A percentile compares a stretch with the other conserved stretches of the same genome.
These are phyloP conservation scores for Zophobas morio DNA, from an alignment of 1,140 invertebrate genomes.

Conservation along the genomic window DNA sequence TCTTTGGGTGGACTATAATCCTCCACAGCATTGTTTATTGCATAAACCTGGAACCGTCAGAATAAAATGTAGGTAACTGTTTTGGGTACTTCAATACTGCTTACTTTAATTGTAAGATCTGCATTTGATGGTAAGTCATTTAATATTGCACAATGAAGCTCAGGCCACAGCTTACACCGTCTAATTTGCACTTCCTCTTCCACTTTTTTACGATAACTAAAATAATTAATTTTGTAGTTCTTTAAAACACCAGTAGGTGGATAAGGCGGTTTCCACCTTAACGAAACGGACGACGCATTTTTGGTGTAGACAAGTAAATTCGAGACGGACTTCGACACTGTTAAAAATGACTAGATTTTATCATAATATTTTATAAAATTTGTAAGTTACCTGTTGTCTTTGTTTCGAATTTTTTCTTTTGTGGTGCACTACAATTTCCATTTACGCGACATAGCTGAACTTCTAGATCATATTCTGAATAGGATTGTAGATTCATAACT, in stretches of 20 bases:
- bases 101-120: background rate
- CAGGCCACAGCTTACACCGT: slow-evolving; percentile 1
- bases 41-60: background rate
- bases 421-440: no score
- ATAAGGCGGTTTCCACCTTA: slow-evolving; percentile 5
- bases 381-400: no score
- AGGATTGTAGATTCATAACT: no score
- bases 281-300: background rate
- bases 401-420: no score
- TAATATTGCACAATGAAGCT: slow-evolving; percentile 3
- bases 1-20: background rate
- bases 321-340: background rate
- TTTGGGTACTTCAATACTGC: background rate
- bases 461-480: no score
- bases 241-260: slow-evolving; percentile 12
- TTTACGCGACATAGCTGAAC: no score
- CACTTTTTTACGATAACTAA: background rate
- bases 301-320: background rate
- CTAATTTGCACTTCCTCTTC: background rate
- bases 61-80: background rate
- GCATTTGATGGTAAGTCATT: background rate
- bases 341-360: no score
- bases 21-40: background rate
- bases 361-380: no score
- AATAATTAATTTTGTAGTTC: background rate